Conservation (phyloP, 92 coral and sea anemone species). For the Diadumene lineata region DNA sequence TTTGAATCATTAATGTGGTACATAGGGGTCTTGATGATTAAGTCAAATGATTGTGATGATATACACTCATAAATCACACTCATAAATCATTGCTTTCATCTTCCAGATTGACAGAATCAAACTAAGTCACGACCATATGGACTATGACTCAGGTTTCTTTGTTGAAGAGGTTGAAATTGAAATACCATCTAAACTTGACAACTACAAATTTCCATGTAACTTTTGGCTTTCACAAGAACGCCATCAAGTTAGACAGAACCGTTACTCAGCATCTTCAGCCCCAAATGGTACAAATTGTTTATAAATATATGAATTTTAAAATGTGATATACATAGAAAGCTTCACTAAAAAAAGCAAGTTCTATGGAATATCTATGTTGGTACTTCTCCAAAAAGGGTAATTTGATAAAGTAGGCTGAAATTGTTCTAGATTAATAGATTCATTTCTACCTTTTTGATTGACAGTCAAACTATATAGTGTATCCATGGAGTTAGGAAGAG, state of each 20-base stretch:
- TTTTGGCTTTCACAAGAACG: conserved; percentile 95
- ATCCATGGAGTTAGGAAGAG: conserved; percentile 86
- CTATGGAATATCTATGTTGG: too few species aligned
- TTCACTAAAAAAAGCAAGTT: too few species aligned
- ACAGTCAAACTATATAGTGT: conserved; percentile 83
- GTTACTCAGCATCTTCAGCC: conserved; percentile 57
- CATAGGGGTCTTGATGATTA: too few species aligned
- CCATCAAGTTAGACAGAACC: conserved; percentile 52
- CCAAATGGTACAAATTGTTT: conserved; percentile 55
- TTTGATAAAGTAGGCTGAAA: too few species aligned
- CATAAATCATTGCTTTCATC: neutral
- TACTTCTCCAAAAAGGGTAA: too few species aligned
- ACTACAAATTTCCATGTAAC: conserved; percentile 80
- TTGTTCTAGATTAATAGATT: neutral
- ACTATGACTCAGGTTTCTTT: conserved; percentile 91
- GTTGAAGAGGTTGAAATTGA: conserved; percentile 87
- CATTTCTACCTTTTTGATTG: neutral
- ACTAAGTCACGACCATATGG: conserved; percentile 95
- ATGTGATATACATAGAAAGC: too few species aligned
- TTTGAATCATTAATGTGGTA: too few species aligned
- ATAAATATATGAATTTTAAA: too few species aligned
- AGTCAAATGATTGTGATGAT: too few species aligned
- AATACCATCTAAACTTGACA: conserved; percentile 72
- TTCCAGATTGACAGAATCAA: conserved; percentile 86
- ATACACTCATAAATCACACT: too few species aligned